A percentile compares a stretch with the other conserved stretches of the same genome.
phyloP scores from a whole-genome alignment of 2,113 vertebrate genomes.

The Romanogobio albipinnatus region DNA sequence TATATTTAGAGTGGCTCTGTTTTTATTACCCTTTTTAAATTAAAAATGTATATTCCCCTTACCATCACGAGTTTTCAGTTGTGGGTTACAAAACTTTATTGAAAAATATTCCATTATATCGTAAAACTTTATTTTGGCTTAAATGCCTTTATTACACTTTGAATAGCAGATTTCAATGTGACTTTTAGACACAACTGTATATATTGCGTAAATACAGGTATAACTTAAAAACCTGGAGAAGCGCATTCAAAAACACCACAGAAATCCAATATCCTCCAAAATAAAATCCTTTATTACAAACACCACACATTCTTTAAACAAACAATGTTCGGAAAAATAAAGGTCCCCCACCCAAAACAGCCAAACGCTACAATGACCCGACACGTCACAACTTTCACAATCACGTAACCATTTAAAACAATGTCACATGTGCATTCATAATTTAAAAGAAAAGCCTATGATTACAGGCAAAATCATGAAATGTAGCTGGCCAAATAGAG shows the following conservation, averaged over 20 bases:
- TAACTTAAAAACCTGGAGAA: background rate
- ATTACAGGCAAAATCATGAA: constrained; percentile 22
- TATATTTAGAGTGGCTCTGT: background rate
- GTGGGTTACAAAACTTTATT: background rate
- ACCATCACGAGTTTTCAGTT: background rate
- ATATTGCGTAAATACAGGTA: background rate
- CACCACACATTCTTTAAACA: constrained; percentile 59
- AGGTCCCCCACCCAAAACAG: constrained; percentile 54
- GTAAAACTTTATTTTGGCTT: background rate
- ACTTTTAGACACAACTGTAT: background rate
- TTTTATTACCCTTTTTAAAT: background rate
- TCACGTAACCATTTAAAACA: constrained; percentile 63
- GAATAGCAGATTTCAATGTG: background rate
- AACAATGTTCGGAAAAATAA: constrained; percentile 61
- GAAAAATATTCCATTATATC: background rate
- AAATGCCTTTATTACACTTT: background rate
- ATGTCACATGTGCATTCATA: constrained; percentile 34
- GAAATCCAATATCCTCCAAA: constrained; percentile 64
- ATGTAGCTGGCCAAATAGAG: constrained; percentile 8
- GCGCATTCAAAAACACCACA: background rate
- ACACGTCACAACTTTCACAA: constrained; percentile 62
- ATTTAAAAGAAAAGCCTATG: constrained; percentile 31
- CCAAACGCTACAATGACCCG: constrained; percentile 63
- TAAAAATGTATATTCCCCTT: no score
- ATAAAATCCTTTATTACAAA: constrained; percentile 79